Percentiles rank a stretch among this genome's conserved stretches.
Evolutionary conservation across 2,113 vertebrate genomes (phyloP).

Genomic region (Elephas maximus): DNA sequence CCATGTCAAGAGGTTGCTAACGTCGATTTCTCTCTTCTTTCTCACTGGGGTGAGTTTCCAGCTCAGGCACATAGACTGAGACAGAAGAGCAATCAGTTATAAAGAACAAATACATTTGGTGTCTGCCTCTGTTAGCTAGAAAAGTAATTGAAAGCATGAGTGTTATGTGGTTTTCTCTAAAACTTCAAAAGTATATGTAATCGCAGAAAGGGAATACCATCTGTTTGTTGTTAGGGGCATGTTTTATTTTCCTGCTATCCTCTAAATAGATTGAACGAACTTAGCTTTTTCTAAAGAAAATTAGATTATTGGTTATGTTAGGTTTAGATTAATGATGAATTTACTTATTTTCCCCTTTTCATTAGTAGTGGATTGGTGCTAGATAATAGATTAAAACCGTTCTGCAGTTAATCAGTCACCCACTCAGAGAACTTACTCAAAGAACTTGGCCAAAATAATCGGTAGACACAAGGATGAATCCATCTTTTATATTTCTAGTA

Average conservation of each 20-base stretch:
- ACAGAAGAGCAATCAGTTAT: conserved; percentile 87
- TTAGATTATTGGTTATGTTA: conserved; percentile 82
- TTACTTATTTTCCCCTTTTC: conserved; percentile 72
- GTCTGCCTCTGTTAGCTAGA: conserved; percentile 86
- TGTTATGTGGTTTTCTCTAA: conserved; percentile 85
- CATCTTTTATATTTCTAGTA: conserved; percentile 69
- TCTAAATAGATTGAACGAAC: conserved; percentile 83
- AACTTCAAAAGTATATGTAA: conserved; percentile 89
- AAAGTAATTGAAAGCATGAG: conserved; percentile 91
- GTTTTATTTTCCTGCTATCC: conserved; percentile 87
- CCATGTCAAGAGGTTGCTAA: conserved; percentile 76
- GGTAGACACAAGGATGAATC: conserved; percentile 60
- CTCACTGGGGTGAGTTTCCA: conserved; percentile 83
- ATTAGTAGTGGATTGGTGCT: conserved; percentile 68
- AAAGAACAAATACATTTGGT: conserved; percentile 87
- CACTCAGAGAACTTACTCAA: conserved; percentile 46
- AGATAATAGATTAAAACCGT: conserved; percentile 76
- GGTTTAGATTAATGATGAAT: conserved; percentile 70
- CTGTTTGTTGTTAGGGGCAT: conserved; percentile 90
- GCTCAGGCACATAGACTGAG: conserved; percentile 76
- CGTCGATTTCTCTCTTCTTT: conserved; percentile 84
- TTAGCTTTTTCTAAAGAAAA: conserved; percentile 85
- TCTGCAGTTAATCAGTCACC: conserved; percentile 75
- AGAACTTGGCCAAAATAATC: conserved; percentile 66
- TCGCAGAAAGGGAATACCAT: conserved; percentile 87